Conservation (phyloP, 2,797 vertebrate species). For the Apodemus agrarius region DNA sequence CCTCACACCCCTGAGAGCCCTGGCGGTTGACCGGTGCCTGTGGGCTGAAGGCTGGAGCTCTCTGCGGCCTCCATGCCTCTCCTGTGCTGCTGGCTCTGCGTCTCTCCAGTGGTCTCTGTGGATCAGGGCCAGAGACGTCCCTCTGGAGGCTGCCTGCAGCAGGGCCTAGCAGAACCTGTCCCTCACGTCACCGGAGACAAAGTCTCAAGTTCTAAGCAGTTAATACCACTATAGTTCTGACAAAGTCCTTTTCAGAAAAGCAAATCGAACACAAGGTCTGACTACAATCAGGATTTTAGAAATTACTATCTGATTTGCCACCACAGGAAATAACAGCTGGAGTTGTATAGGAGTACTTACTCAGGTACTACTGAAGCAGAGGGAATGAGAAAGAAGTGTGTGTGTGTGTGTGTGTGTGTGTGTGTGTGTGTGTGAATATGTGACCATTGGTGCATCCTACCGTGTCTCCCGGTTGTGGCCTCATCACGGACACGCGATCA, state of each 20-base stretch:
- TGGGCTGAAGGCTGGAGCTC: neutral
- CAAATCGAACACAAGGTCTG: neutral
- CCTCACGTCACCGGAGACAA: neutral
- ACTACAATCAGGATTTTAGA: neutral
- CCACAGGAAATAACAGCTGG: neutral
- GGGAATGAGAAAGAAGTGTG: neutral
- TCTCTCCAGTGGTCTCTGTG: neutral
- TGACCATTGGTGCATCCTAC: constrained; percentile 84
- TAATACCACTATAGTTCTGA: neutral
- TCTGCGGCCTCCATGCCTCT: neutral
- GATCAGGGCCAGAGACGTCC: neutral
- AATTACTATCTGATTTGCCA: constrained; percentile 15
- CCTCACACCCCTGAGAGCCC: neutral
- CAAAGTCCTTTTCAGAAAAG: constrained; percentile 57
- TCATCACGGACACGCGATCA: constrained; percentile 97
- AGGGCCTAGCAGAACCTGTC: neutral
- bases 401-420: neutral
- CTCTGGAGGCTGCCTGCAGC: neutral
- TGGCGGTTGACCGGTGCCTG: neutral
- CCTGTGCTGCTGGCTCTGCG: neutral
- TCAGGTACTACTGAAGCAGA: neutral
- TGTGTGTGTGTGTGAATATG: neutral
- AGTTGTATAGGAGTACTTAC: neutral
- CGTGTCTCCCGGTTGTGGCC: constrained; percentile 98
- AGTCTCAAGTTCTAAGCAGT: neutral